Percentiles rank a stretch among this genome's conserved stretches.
phyloP scores from a whole-genome alignment of 2,888 invertebrate species.

The Netelia inedita region DNA sequence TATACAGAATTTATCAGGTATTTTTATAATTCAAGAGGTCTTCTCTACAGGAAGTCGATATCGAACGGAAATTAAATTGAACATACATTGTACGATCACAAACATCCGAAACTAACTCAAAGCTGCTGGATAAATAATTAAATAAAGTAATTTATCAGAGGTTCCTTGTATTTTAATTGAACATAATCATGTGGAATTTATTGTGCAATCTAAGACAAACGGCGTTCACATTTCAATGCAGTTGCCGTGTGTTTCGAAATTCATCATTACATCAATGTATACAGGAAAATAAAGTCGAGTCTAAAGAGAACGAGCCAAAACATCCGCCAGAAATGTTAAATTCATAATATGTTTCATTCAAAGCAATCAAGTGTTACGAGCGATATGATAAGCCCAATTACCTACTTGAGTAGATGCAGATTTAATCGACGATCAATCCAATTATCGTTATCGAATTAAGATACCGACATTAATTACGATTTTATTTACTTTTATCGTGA shows the following conservation, averaged over 20 bases:
- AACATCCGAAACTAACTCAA: conserved; percentile 15
- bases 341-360: neutral
- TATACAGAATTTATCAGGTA: neutral
- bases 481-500: neutral
- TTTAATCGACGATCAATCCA: neutral
- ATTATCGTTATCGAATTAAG: neutral
- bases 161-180: neutral
- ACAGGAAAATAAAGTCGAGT: neutral
- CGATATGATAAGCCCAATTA: neutral
- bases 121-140: conserved; percentile 23
- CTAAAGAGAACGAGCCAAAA: neutral
- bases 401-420: too few relatives aligned
- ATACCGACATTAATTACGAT: too few relatives aligned
- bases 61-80: conserved; percentile 3
- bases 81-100: conserved; percentile 15
- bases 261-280: neutral
- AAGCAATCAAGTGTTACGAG: neutral
- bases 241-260: neutral
- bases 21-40: neutral
- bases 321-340: neutral
- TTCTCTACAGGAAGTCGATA: neutral
- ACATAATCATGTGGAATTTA: neutral
- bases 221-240: neutral
- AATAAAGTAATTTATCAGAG: neutral
- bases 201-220: neutral